Conservation (phyloP, 2,113 vertebrate species). For the Elgaria multicarinata region DNA sequence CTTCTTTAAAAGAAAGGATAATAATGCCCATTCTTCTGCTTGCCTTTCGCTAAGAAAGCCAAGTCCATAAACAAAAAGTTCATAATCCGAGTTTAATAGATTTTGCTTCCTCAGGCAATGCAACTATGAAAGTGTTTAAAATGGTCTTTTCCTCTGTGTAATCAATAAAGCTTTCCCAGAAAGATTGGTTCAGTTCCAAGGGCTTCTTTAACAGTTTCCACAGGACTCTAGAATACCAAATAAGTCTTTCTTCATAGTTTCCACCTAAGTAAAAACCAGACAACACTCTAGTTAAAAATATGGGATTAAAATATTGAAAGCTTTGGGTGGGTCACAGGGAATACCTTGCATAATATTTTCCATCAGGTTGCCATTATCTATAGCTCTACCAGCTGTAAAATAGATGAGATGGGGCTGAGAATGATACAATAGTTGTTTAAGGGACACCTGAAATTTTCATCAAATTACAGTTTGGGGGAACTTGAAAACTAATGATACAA, state of each 20-base stretch:
- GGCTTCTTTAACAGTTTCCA: constrained; percentile 31
- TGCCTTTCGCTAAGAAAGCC: constrained; percentile 49
- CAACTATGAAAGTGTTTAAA: constrained; percentile 61
- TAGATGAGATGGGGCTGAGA: neutral
- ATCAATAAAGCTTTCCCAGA: constrained; percentile 63
- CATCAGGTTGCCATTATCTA: neutral
- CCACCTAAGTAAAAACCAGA: constrained; percentile 13
- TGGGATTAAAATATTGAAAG: neutral
- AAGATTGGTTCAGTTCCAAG: constrained; percentile 57
- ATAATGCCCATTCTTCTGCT: constrained; percentile 39
- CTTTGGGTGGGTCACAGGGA: neutral
- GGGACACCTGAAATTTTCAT: neutral
- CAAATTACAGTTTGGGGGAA: neutral
- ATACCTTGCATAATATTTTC: neutral
- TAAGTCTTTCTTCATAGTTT: constrained; percentile 35
- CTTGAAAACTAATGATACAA: neutral
- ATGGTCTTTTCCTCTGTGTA: constrained; percentile 60
- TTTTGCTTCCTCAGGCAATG: constrained; percentile 63
- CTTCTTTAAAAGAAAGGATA: constrained; percentile 51
- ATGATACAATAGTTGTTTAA: neutral
- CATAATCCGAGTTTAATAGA: constrained; percentile 65
- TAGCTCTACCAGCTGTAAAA: neutral
- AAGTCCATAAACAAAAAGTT: constrained; percentile 67
- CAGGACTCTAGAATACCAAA: constrained; percentile 39
- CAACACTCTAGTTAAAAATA: neutral